Conservation (phyloP, 2,113 vertebrate genomes). For the Herpailurus yagouaroundi region DNA sequence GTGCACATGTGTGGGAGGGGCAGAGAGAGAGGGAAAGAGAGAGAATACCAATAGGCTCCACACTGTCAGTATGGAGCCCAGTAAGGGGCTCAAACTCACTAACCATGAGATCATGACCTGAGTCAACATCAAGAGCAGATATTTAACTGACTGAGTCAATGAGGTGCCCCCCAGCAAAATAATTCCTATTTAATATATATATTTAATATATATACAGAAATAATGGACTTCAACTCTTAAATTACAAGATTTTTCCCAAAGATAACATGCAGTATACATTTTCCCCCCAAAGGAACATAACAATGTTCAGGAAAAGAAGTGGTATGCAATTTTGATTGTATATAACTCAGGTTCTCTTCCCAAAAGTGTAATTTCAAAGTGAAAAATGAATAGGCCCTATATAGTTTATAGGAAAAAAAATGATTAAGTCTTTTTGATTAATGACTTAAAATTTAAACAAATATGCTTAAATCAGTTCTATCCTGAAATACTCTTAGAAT, state of each 20-base stretch:
- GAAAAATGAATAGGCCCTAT: background rate
- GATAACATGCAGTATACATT: background rate
- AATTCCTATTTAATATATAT: background rate
- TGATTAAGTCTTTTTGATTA: background rate
- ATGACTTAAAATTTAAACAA: background rate
- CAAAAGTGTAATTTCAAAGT: background rate
- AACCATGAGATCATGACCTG: too few relatives aligned
- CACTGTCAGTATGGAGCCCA: too few relatives aligned
- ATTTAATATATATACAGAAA: background rate
- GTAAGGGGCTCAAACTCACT: too few relatives aligned
- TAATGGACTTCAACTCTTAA: constrained; percentile 23
- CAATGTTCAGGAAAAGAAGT: background rate
- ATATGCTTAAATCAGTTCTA: background rate
- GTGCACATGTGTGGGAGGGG: too few relatives aligned
- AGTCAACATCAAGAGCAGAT: too few relatives aligned
- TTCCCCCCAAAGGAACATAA: background rate
- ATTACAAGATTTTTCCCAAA: background rate
- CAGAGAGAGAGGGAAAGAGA: too few relatives aligned
- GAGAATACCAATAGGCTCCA: too few relatives aligned
- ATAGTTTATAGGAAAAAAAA: background rate
- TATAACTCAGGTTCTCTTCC: background rate
- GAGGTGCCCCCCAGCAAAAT: background rate
- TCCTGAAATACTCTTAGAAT: background rate
- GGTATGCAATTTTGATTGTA: background rate
- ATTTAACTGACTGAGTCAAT: too few relatives aligned